phyloP scores from a whole-genome alignment of 2,888 invertebrate species.

The Conops quadrifasciatus region DNA sequence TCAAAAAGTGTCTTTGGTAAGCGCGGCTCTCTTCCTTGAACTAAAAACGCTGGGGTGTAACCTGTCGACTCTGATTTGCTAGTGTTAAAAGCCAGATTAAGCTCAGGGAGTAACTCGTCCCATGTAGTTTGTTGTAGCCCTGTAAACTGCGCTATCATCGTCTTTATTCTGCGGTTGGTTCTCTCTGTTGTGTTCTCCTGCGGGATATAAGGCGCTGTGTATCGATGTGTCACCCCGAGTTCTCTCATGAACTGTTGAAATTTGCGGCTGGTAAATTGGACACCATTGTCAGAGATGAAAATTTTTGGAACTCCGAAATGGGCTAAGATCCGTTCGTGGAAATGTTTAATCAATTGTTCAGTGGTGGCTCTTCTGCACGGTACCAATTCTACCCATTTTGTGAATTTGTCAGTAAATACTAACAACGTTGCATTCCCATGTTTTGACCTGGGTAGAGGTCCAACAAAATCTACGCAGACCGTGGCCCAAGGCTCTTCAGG shows the following conservation, averaged over 20 bases:
- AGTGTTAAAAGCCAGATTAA: too few species aligned
- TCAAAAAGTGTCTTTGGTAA: neutral
- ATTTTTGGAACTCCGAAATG: neutral
- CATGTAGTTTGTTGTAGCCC: neutral
- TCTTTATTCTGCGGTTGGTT: constrained; percentile 2
- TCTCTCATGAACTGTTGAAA: neutral
- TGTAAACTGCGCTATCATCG: neutral
- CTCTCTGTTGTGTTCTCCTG: neutral
- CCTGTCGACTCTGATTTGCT: too few species aligned
- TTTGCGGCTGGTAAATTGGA: neutral
- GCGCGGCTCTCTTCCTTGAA: too few species aligned
- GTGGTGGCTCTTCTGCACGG: constrained; percentile 11
- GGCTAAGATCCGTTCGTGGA: neutral
- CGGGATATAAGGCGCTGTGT: neutral
- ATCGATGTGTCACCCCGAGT: neutral
- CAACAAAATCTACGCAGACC: neutral
- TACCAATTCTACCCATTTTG: too few species aligned
- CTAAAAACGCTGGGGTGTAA: too few species aligned
- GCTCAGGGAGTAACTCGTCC: neutral
- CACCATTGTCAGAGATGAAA: neutral
- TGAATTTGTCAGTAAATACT: too few species aligned
- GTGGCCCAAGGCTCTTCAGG: neutral
- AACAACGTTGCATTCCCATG: too few species aligned
- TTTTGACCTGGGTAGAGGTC: too few species aligned
- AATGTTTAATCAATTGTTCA: neutral